Evolutionary conservation across 2,113 vertebrate genomes (phyloP).

Genomic region (Erpornis zantholeuca): DNA sequence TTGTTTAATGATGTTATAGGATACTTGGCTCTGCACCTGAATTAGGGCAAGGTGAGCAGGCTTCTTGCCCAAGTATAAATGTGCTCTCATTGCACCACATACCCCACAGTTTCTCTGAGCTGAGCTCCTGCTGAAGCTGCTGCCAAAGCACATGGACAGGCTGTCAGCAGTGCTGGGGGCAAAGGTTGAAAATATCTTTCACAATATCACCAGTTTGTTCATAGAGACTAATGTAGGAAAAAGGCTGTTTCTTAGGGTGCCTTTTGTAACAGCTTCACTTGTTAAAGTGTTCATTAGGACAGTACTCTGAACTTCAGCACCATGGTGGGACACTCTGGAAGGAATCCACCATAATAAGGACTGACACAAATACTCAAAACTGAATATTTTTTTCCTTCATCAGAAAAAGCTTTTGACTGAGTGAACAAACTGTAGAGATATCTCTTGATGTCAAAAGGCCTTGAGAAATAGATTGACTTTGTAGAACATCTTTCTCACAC

Average conservation of each 20-base stretch:
- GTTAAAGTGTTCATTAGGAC: not conserved
- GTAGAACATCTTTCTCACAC: not conserved
- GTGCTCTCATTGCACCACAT: not conserved
- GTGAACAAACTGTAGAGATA: not conserved
- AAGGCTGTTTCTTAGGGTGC: not conserved
- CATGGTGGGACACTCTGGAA: not conserved
- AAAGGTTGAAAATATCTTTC: constrained; percentile 4
- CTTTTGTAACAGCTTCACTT: not conserved
- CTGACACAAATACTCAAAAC: not conserved
- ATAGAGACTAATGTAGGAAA: not conserved
- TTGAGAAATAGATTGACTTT: not conserved
- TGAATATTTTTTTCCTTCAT: not conserved
- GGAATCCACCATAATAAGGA: not conserved
- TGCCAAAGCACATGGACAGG: not conserved
- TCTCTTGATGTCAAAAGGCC: not conserved
- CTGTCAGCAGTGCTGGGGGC: not conserved
- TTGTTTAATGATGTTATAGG: constrained; percentile 40
- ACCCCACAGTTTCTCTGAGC: not conserved
- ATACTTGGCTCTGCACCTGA: not conserved
- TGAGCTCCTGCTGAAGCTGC: not conserved
- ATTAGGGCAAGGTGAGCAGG: not conserved
- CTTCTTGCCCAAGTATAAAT: not conserved
- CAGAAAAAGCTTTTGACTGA: not conserved
- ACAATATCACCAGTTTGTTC: not conserved
- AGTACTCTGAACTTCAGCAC: not conserved